Base-by-base conservation (phyloP, 2,113 vertebrate species). In the Oreotrochilus melanogaster region DNA sequence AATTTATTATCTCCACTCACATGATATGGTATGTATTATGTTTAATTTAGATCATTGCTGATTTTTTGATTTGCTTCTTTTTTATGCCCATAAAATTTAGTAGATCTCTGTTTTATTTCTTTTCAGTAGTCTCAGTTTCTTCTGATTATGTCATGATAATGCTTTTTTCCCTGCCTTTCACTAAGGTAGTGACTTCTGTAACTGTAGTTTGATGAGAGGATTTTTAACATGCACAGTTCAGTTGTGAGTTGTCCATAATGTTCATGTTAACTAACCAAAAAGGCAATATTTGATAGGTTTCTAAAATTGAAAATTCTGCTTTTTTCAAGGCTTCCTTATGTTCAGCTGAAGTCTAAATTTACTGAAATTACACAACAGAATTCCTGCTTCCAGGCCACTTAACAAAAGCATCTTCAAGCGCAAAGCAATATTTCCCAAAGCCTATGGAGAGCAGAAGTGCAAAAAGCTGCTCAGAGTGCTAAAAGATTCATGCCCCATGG, bases 401-500 rank as follows among this genome's bases (percentile, higher is more conserved):
- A 87, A 88, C 70, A 78, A 42, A 95, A 95, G 60, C 5, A 51
- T 69, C 83, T 86, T 95, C 83, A 75, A 80, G 71, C 88, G 88
- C 86, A 81, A 94, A 92, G 37, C 27, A 94, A 9, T 65, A 61
- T 80, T 95, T 96, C 84, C 66, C n/a, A 43, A 87, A 70, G 47
- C 35, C 83, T 65, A 18, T 45, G 43, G 86, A 87, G 30, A 95
- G 12, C 19, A 78, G 35, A 96, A 83, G 96, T 93, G 96, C 91
- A 88, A 97, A 97, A 97, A 97, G 88, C 92, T 53, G 47, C 80
- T 95, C 72, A 72, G 87, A 93, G 94, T 95, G 95, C 48, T 94
- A 95, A 96, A 92, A 96, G 74, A 95, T 81, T 30, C 61, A 64
- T 83, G 80, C 65, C 89, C 54, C 4, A 2, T 18, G 78, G 93